phyloP scores from a whole-genome alignment of 2,888 invertebrate species.

The Meiosimyza decipiens region DNA sequence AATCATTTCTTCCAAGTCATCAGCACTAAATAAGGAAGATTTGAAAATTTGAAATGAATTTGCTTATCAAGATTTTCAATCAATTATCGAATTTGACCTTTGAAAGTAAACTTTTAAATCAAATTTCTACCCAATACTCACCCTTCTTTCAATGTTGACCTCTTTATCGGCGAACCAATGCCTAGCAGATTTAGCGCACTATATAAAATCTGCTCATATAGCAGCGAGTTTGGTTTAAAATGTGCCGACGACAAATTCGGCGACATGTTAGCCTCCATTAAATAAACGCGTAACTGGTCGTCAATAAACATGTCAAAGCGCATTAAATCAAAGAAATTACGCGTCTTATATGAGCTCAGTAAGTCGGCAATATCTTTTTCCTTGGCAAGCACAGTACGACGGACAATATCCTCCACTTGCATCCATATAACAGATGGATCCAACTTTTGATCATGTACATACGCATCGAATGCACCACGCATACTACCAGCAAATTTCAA shows the following conservation, averaged over 20 bases:
- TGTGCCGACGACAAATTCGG: slow-evolving; percentile 96
- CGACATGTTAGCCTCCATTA: slow-evolving; percentile 98
- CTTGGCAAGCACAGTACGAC: slow-evolving; percentile 76
- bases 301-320: slow-evolving; percentile 94
- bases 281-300: slow-evolving; percentile 83
- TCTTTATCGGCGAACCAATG: slow-evolving; percentile 70
- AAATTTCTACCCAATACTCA: slow-evolving; percentile 51
- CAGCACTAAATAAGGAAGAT: slow-evolving; percentile 62
- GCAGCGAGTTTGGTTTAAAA: slow-evolving; percentile 85
- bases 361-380: slow-evolving; percentile 76
- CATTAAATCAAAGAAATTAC: slow-evolving; percentile 93
- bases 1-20: slow-evolving; percentile 72
- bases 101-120: background rate
- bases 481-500: slow-evolving; percentile 80
- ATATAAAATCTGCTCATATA: slow-evolving; percentile 94
- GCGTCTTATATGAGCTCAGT: slow-evolving; percentile 67
- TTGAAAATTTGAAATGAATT: slow-evolving; percentile 18
- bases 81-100: background rate
- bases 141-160: slow-evolving; percentile 65
- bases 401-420: slow-evolving; percentile 82
- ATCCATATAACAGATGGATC: slow-evolving; percentile 82
- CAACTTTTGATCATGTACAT: slow-evolving; percentile 74
- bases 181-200: slow-evolving; percentile 85
- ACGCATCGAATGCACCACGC: slow-evolving; percentile 87
- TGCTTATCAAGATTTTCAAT: background rate